Percentiles rank a stretch among this genome's conserved stretches.
These are phyloP conservation scores for Phenacoccus solenopsis DNA, from an alignment of 1,140 invertebrate genomes.

Conservation along the genomic window DNA sequence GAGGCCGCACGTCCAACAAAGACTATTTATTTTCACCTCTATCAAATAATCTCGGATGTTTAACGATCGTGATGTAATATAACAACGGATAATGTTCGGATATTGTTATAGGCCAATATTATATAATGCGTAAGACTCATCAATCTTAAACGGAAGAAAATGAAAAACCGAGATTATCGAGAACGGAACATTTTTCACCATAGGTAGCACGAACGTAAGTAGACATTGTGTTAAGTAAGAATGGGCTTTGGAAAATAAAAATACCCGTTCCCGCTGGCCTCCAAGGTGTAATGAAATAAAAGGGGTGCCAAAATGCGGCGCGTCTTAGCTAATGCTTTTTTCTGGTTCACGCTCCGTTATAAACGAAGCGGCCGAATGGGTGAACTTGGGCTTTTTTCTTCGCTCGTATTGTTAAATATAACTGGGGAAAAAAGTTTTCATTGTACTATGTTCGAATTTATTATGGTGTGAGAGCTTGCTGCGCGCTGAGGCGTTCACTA, in stretches of 20 bases:
- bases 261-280: background rate
- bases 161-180: constrained; percentile 1
- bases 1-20: no score
- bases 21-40: no score
- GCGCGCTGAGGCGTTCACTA: no score
- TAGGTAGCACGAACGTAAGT: background rate
- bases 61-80: background rate
- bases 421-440: no score
- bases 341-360: no score
- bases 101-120: constrained; percentile 3
- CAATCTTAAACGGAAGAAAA: background rate
- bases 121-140: background rate
- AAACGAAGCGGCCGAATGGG: no score
- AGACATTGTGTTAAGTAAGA: constrained; percentile 2
- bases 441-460: no score
- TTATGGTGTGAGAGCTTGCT: no score
- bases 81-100: background rate
- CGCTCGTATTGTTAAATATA: no score
- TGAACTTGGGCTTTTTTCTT: no score
- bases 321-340: no score
- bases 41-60: background rate
- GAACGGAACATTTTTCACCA: constrained; percentile 1
- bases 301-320: background rate
- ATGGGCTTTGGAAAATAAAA: background rate
- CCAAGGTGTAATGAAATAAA: background rate